Conservation (phyloP, 2,113 vertebrate genomes). For the Lamprotornis superbus region DNA sequence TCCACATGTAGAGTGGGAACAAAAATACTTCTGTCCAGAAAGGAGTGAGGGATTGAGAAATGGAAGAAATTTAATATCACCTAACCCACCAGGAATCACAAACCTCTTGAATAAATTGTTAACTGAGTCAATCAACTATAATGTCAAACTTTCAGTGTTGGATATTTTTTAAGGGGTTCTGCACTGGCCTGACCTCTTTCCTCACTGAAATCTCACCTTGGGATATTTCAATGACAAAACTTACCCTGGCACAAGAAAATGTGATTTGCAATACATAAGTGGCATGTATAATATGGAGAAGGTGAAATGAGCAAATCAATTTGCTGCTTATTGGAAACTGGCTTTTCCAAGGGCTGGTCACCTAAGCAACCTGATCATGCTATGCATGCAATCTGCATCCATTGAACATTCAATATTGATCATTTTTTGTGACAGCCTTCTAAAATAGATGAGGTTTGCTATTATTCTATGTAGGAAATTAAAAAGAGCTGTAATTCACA, state of each 20-base stretch:
- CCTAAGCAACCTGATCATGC: not conserved
- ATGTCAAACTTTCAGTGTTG: not conserved
- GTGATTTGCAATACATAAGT: not conserved
- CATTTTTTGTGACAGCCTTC: not conserved
- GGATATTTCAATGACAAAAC: not conserved
- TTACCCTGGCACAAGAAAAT: not conserved
- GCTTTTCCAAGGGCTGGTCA: not conserved
- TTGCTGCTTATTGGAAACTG: not conserved
- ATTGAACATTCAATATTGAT: not conserved
- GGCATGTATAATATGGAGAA: not conserved
- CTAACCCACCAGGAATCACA: not conserved
- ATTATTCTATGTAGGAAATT: not conserved
- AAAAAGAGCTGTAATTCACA: not conserved
- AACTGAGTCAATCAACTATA: not conserved
- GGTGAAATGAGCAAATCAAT: not conserved
- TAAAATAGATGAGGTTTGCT: not conserved
- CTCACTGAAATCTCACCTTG: not conserved
- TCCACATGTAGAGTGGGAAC: not conserved
- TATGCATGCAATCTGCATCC: not conserved
- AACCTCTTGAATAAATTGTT: not conserved
- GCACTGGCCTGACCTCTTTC: not conserved
- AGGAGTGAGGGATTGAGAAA: rapidly evolving
- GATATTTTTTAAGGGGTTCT: not conserved
- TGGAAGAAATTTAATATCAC: too few relatives aligned
- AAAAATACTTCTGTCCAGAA: not conserved